Base-by-base conservation (phyloP, 2,888 invertebrate species). In the Acronicta psi region DNA sequence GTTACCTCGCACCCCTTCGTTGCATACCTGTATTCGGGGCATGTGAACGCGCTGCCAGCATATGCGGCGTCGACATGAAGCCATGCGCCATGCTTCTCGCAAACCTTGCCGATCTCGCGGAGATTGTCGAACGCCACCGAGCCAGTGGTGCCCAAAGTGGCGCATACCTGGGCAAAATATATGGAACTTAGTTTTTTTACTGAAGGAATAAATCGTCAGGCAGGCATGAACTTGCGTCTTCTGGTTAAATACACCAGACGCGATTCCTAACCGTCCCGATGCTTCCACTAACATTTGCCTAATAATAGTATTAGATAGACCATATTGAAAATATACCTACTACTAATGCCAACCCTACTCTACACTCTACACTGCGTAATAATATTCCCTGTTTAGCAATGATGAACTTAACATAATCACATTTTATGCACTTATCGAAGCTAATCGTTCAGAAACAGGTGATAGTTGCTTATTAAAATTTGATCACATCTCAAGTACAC, bases 31-130 rank as follows among this genome's bases (percentile, higher is more conserved):
- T 96, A 99, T 89, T 99, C 99, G 0, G 99, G 99, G 83, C 99
- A 99, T 42, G 99, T 95, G 83, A 99, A 99, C 0, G 98, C 98
- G 69, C 97, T 97, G 10, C 99, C 99, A 0, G 99, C 99, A 81
- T 99, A 99, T 0, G 99, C 99, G 0, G 99, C 99, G 82, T 99
- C 99, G 10, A 99, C 97, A 83, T 99, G 99, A 43, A 99, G 94
- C 99, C 99, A 99, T 10, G 99, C 92, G 1, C 97, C 96, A 85
- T 99, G 98, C 52, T 96, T 95, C 62, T 96, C 95, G 83, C 98
- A 96, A 0, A 96, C 95, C 8, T 87, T 79, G 0, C 96, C 96
- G 17, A 97, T 91, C 80, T 96, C 96, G 34, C 96, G 95, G 9
- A 99, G 94, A 85, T 98, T 97, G 90, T 99, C 99, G 80, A 99